Conservation (phyloP, 2,888 invertebrate species). For the Tinea trinotella region DNA sequence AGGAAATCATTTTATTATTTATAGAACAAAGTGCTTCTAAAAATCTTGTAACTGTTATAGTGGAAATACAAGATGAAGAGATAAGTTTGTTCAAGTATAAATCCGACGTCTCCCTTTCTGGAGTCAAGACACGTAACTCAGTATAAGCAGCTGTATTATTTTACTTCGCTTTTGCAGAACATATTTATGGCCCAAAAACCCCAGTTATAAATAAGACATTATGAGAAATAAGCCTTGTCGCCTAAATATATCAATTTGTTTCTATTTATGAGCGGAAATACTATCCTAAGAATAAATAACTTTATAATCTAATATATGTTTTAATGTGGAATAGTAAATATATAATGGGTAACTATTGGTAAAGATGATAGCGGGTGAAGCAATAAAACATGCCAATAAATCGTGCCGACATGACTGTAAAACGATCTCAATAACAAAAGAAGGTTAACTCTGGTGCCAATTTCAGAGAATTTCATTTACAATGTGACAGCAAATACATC, state of each 20-base stretch:
- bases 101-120: constrained; percentile 22
- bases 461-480: constrained; percentile 7
- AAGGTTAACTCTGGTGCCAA: constrained; percentile 9
- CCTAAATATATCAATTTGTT: constrained; percentile 6
- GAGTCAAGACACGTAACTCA: constrained; percentile 37
- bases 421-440: constrained; percentile 14
- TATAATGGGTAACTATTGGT: constrained; percentile 8
- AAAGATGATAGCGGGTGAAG: not conserved
- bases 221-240: constrained; percentile 7
- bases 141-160: constrained; percentile 37
- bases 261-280: no score
- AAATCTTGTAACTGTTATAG: constrained; percentile 7
- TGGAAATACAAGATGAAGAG: constrained; percentile 8
- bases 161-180: constrained; percentile 30
- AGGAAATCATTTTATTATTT: not conserved
- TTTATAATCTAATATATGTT: no score
- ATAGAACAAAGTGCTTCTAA: not conserved
- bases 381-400: constrained; percentile 13
- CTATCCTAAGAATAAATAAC: no score
- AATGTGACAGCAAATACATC: constrained; percentile 3
- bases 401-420: constrained; percentile 4
- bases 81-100: constrained; percentile 12
- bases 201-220: constrained; percentile 12
- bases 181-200: constrained; percentile 13
- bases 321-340: no score